Conservation (phyloP, 2,888 invertebrate species). For the Synanthedon andrenaeformis region DNA sequence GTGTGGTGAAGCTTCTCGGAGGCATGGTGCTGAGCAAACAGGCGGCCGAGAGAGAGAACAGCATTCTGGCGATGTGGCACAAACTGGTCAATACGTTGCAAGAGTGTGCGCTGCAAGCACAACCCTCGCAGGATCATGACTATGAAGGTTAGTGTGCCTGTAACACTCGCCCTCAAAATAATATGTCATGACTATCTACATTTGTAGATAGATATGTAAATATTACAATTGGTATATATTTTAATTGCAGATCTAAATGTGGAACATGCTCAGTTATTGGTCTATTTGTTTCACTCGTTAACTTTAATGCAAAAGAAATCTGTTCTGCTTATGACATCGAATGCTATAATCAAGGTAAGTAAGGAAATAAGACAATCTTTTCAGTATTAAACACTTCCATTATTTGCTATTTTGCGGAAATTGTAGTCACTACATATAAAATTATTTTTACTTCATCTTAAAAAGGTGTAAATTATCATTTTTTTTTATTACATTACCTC, state of each 20-base stretch:
- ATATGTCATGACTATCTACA: neutral
- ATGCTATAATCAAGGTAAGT: constrained; percentile 70
- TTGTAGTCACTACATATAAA: too few species aligned
- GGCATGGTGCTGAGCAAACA: constrained; percentile 86
- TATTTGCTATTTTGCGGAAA: too few species aligned
- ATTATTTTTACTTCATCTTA: neutral
- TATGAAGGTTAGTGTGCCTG: constrained; percentile 71
- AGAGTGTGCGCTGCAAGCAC: constrained; percentile 81
- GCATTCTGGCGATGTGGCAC: constrained; percentile 93
- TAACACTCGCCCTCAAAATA: neutral
- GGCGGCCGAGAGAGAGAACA: constrained; percentile 88
- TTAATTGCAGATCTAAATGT: constrained; percentile 85
- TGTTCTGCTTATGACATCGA: constrained; percentile 85
- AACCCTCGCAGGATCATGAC: constrained; percentile 75
- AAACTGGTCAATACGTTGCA: constrained; percentile 89
- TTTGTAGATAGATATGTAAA: too few species aligned
- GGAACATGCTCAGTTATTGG: constrained; percentile 92
- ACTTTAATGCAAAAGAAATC: constrained; percentile 97
- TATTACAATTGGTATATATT: too few species aligned
- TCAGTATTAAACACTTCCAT: too few species aligned
- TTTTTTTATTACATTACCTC: neutral
- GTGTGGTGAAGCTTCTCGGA: constrained; percentile 77
- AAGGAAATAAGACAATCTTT: neutral
- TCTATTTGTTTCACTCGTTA: constrained; percentile 94
- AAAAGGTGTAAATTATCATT: neutral